Conservation (phyloP, 2,113 vertebrate genomes). For the Charadrius vociferus region DNA sequence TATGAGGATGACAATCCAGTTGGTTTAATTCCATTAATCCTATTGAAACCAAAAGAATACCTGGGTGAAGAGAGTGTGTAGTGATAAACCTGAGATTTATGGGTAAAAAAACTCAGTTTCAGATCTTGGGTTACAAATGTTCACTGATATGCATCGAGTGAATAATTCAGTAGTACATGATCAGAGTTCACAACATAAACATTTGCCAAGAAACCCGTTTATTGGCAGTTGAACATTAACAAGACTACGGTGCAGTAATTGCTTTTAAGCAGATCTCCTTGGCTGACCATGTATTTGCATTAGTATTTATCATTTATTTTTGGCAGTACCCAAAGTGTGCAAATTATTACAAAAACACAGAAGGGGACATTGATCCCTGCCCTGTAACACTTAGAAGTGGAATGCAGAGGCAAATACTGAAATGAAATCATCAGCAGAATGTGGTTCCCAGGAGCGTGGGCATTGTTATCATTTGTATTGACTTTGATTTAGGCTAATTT, state of each 20-base stretch:
- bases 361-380: background rate
- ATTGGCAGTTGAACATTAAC: constrained; percentile 36
- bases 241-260: background rate
- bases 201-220: constrained; percentile 2
- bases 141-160: background rate
- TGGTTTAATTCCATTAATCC: background rate
- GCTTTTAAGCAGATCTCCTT: constrained; percentile 4
- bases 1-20: background rate
- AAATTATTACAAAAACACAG: constrained; percentile 1
- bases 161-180: background rate
- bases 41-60: background rate
- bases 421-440: background rate
- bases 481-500: constrained; percentile 4
- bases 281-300: background rate
- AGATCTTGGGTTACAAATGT: background rate
- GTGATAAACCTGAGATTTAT: background rate
- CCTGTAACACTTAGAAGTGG: background rate
- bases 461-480: background rate
- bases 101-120: background rate
- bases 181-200: background rate
- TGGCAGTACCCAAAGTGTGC: background rate
- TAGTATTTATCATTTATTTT: background rate
- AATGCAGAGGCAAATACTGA: constrained; percentile 4
- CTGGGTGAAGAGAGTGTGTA: background rate
- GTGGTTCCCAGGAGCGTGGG: background rate